phyloP scores from a whole-genome alignment of 2,888 invertebrate species.

The Terebella lapidaria region DNA sequence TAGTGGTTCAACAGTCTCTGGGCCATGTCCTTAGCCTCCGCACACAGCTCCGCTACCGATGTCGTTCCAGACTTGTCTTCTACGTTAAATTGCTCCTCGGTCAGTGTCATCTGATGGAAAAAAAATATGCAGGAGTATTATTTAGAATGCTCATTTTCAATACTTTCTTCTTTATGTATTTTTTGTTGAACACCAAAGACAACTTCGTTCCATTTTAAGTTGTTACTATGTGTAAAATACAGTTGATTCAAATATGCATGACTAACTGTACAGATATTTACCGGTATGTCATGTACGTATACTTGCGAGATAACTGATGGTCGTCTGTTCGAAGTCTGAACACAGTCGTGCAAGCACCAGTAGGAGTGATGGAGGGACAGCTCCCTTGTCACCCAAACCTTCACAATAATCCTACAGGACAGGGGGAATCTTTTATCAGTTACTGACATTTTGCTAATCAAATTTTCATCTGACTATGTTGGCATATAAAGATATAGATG shows the following conservation, averaged over 20 bases:
- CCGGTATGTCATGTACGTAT: not conserved
- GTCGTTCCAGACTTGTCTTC: slow-evolving; percentile 61
- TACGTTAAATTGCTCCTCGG: slow-evolving; percentile 72
- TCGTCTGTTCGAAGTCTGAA: slow-evolving; percentile 81
- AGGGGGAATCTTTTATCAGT: too few species aligned
- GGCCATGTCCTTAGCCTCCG: slow-evolving; percentile 68
- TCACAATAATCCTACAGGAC: slow-evolving; percentile 54
- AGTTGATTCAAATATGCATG: not conserved
- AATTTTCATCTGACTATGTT: too few species aligned
- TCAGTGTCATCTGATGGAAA: slow-evolving; percentile 61
- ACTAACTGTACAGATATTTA: not conserved
- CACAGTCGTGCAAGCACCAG: slow-evolving; percentile 85
- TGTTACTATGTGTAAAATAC: too few species aligned
- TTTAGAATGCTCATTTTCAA: too few species aligned
- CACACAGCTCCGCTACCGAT: slow-evolving; percentile 64
- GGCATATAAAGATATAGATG: too few species aligned
- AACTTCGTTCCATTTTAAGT: not conserved
- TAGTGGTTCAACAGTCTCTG: slow-evolving; percentile 71
- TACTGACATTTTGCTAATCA: too few species aligned
- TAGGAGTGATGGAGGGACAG: slow-evolving; percentile 63
- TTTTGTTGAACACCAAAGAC: not conserved
- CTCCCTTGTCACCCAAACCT: slow-evolving; percentile 43
- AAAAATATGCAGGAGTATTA: too few species aligned
- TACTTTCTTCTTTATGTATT: too few species aligned
- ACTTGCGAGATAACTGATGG: slow-evolving; percentile 68